Conservation (phyloP, 2,113 vertebrate genomes). For the Semnornis frantzii region DNA sequence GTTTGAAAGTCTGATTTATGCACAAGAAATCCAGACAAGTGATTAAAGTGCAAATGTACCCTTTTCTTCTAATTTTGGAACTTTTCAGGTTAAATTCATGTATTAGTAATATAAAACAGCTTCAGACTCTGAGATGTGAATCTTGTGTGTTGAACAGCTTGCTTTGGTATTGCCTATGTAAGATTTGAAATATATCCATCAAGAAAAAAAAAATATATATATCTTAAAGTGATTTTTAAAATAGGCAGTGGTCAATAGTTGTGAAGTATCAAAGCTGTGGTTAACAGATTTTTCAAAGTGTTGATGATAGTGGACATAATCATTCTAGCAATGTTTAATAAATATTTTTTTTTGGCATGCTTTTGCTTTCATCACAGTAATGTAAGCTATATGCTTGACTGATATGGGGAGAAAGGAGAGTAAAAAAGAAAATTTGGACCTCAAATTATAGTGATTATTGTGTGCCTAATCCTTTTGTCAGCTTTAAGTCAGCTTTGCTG, state of each 20-base stretch:
- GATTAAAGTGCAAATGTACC: conserved; percentile 60
- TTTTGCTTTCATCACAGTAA: neutral
- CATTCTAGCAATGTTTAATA: neutral
- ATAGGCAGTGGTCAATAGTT: neutral
- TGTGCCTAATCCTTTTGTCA: neutral
- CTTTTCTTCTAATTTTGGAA: conserved; percentile 40
- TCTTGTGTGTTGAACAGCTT: neutral
- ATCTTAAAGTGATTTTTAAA: neutral
- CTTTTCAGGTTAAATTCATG: neutral
- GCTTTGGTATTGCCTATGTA: neutral
- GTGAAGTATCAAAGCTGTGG: neutral
- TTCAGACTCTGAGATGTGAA: neutral
- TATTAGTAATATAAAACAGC: neutral
- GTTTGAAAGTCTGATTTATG: conserved; percentile 29
- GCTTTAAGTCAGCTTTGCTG: neutral
- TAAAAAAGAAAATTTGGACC: neutral
- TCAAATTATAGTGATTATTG: neutral
- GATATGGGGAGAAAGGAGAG: neutral
- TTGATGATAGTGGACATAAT: neutral
- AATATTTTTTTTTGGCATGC: neutral
- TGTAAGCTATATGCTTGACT: neutral
- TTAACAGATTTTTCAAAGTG: neutral
- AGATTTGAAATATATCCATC: neutral
- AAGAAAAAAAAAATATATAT: neutral
- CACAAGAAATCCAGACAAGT: conserved; percentile 7